Evolutionary conservation across 1,140 invertebrate species (phyloP).

Genomic region (Zaprionus gabonicus): DNA sequence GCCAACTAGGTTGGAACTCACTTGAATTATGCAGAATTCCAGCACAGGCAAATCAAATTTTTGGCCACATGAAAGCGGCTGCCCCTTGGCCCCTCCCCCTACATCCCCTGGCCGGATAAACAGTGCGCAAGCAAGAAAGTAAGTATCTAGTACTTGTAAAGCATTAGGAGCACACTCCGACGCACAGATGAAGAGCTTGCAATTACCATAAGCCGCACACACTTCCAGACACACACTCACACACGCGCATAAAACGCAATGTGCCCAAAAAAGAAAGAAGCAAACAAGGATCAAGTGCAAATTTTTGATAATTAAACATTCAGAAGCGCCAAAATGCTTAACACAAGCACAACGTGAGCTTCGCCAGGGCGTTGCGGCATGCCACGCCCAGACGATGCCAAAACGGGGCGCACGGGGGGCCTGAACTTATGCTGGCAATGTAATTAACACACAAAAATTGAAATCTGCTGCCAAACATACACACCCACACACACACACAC

Average conservation of each 20-base stretch:
- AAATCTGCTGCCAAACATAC: conserved; percentile 69
- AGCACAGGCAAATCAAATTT: conserved; percentile 64
- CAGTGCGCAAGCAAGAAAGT: conserved; percentile 30
- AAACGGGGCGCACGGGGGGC: background rate
- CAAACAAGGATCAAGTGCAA: conserved; percentile 67
- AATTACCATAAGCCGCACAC: conserved; percentile 65
- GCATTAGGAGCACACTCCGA: conserved; percentile 52
- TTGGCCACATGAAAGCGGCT: conserved; percentile 25
- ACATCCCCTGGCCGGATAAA: conserved; percentile 12
- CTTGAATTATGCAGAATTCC: conserved; percentile 60
- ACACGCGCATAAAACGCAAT: conserved; percentile 49
- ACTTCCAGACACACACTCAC: conserved; percentile 12
- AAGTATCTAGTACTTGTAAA: conserved; percentile 54
- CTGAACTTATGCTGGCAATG: conserved; percentile 73
- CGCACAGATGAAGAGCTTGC: conserved; percentile 33
- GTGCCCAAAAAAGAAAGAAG: conserved; percentile 45
- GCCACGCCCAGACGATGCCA: conserved; percentile 50
- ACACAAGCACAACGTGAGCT: conserved; percentile 56
- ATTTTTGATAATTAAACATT: conserved; percentile 81
- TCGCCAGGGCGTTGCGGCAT: conserved; percentile 9
- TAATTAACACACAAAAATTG: conserved; percentile 82
- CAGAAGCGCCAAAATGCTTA: conserved; percentile 77
- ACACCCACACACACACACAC: background rate
- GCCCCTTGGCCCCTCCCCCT: background rate
- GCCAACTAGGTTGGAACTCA: conserved; percentile 49